These are phyloP conservation scores for Nephila pilipes DNA, from an alignment of 1,140 invertebrate genomes.

Conservation along the genomic window DNA sequence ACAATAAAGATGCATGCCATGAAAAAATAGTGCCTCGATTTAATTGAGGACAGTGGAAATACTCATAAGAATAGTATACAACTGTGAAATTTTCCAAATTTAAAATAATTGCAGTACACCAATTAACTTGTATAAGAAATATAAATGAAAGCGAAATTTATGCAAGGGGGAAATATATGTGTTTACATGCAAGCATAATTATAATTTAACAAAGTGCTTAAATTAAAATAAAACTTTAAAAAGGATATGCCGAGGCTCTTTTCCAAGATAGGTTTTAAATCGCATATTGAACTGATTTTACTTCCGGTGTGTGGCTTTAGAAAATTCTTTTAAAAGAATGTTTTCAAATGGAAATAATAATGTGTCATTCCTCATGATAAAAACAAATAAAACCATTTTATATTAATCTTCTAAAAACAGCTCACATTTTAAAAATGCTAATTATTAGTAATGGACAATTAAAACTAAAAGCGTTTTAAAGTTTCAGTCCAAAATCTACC, in stretches of 20 bases:
- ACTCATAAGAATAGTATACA: too few species aligned
- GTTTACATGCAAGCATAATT: too few species aligned
- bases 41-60: too few species aligned
- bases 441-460: background rate
- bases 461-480: background rate
- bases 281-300: constrained; percentile 84
- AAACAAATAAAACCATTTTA: background rate
- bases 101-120: too few species aligned
- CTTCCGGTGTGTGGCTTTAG: background rate
- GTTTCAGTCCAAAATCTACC: background rate
- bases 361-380: background rate
- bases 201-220: too few species aligned
- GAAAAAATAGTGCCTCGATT: too few species aligned
- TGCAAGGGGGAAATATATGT: too few species aligned
- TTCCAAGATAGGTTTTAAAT: constrained; percentile 89
- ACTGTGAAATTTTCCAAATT: too few species aligned
- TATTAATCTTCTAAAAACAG: background rate
- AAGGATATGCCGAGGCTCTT: constrained; percentile 84
- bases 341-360: background rate
- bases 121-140: too few species aligned
- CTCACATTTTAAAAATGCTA: background rate
- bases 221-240: background rate
- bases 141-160: too few species aligned
- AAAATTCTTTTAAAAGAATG: background rate
- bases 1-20: too few species aligned